These are phyloP conservation scores for Heliconius ismenius DNA, from an alignment of 2,888 invertebrate species.

Conservation along the genomic window DNA sequence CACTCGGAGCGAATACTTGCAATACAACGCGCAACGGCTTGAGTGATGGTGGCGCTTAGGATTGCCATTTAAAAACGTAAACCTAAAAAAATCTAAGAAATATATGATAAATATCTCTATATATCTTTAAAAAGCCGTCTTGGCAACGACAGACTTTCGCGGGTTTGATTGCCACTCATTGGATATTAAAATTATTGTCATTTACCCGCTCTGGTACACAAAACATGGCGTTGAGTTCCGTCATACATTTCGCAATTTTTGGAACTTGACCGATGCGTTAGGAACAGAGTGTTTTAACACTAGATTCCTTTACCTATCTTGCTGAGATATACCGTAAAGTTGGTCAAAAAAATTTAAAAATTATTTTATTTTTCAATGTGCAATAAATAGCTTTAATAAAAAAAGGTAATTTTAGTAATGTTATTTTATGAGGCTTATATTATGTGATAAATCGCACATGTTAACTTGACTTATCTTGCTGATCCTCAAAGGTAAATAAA, in stretches of 20 bases:
- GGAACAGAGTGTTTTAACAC: not conserved
- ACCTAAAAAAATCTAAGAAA: not conserved
- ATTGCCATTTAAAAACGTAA: not conserved
- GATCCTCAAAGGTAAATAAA: not conserved
- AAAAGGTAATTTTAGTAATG: not conserved
- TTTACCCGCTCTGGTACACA: too few relatives aligned
- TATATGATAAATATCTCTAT: not conserved
- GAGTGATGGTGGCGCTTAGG: conserved; percentile 35
- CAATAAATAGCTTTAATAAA: too few relatives aligned
- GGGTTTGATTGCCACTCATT: not conserved
- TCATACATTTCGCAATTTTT: too few relatives aligned
- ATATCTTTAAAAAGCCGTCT: not conserved
- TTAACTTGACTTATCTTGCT: not conserved
- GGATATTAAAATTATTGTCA: not conserved
- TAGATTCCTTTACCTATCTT: not conserved
- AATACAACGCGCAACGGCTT: conserved; percentile 22
- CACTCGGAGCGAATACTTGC: conserved; percentile 40
- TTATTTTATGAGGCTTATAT: not conserved
- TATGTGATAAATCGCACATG: not conserved
- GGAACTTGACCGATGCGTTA: too few relatives aligned
- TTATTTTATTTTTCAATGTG: too few relatives aligned
- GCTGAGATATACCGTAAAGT: not conserved
- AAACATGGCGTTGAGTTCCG: too few relatives aligned
- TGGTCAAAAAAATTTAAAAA: not conserved
- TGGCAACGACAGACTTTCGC: not conserved